Base-by-base conservation (phyloP, 2,113 vertebrate species). In the Peromyscus polionotus region DNA sequence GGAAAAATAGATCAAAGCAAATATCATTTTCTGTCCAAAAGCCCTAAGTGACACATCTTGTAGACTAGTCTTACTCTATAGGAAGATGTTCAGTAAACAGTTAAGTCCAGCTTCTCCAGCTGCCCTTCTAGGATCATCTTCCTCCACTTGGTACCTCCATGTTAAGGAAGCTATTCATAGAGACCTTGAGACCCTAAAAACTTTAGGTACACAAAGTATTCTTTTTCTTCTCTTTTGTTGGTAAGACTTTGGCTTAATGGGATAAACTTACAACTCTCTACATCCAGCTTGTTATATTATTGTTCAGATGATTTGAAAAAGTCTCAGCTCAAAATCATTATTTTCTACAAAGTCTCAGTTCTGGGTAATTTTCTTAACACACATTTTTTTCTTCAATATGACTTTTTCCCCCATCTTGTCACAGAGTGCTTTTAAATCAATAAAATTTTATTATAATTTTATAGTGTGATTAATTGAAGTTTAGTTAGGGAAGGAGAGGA, bases 261-360 rank as follows among this genome's bases (percentile, higher is more conserved):
- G 59, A 10, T 17, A 19, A 39, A 48, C 5, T 51, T 0, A 72
- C 11, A 73, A 24, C 28, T 48, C 61, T 85, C 51, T 39, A 48
- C 13, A n/a, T 57, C 26, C 17, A 80, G 28, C 5, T 57, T 19
- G 76, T 14, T 5, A 20, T 11, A 39, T 28, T 76, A 92, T 1
- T 75, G 7, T 51, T 86, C 8, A 59, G 68, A 72, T 20, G 28
- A 70, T 89, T 75, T 91, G 39, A 10, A 86, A 95, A 93, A 45
- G 45, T 73, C 31, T 19, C 6, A 79, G 39, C 33, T 96, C 72
- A 8, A 54, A 88, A 36, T 79, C 65, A 86, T 3, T 28, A 24
- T 93, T 95, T 79, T 87, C 5, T 70, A 73, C 19, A 19, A 92
- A 93, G 7, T 70, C 59, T 87, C n/a, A 81, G 19, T 80, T 90